Base-by-base conservation (phyloP, 2,888 invertebrate genomes). In the Ophonus ardosiacus region DNA sequence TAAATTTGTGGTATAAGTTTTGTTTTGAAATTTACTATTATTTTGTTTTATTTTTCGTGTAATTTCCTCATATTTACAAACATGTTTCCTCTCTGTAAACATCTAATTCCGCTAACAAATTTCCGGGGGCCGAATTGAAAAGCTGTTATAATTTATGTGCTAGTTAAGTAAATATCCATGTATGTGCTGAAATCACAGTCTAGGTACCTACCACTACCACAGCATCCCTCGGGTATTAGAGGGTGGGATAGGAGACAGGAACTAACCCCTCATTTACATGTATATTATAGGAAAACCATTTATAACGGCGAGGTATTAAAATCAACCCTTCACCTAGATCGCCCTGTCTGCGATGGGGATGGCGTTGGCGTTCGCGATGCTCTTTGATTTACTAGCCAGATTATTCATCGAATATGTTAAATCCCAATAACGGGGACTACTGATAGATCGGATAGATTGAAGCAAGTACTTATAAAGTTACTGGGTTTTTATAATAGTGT, bases 231-330 rank as follows among this genome's bases (percentile, higher is more conserved):
- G 43, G 40, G 43, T 43, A 74, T 40, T 74, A 43, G 40, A 43
- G 43, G 71, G 18, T 68, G 43, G 18, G 6, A 18, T 18, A 40
- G 18, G 18, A 18, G 6, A 10, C 71, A 6, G 40, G 43, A 8
- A 40, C 68, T 8, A 38, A 7, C 43, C 78, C 24, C 78, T 78
- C 56, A 78, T 78, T 78, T 78, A 78, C 78, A 78, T 78, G 56
- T 78, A 78, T 78, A 78, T 78, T 78, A 78, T 78, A 78, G 78
- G 78, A 78, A 78, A 78, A 57, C 78, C 78, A 78, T 78, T 78
- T 78, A 78, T 78, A 78, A 78, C 78, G 74, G 57, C 56, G 24
- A 31, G 21, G 78, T 78, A 78, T 78, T 78, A 78, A 78, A 78
- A 78, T 78, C 57, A 78, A 78, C 78, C 78, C 78, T 78, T 78